Evolutionary conservation across 2,888 invertebrate species (phyloP).

Genomic region (Clostera curtula): DNA sequence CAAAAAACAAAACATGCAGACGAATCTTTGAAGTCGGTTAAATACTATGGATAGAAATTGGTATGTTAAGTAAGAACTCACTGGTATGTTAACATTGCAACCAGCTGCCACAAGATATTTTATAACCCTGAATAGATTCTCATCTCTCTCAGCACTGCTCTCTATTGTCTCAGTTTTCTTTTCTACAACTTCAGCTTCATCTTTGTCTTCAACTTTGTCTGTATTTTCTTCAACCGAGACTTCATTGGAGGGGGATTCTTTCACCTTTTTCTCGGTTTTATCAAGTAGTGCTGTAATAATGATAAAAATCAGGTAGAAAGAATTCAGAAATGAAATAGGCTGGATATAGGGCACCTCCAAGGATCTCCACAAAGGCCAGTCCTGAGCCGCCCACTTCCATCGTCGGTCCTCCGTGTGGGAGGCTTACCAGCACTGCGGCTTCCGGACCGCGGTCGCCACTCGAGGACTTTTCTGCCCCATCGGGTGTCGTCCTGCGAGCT

Average conservation of each 20-base stretch:
- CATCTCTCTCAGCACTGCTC: conserved; percentile 28
- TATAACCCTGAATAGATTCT: conserved; percentile 58
- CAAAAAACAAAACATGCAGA: background rate
- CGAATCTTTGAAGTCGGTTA: background rate
- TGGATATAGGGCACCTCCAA: no score
- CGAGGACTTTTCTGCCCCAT: no score
- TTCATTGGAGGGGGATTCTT: conserved; percentile 6
- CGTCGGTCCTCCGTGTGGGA: no score
- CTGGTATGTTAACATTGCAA: conserved; percentile 83
- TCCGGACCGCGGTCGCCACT: no score
- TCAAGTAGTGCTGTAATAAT: conserved; percentile 40
- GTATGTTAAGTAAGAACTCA: no score
- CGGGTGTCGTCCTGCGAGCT: no score
- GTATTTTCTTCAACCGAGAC: conserved; percentile 7
- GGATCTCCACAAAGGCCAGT: no score
- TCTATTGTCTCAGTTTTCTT: conserved; percentile 16
- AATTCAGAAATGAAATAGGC: no score
- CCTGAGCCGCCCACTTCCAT: no score
- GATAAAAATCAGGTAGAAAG: no score
- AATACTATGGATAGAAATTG: no score
- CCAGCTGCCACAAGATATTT: conserved; percentile 86
- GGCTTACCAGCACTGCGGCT: no score
- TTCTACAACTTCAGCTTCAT: conserved; percentile 8
- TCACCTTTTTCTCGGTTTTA: conserved; percentile 26
- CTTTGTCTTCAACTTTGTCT: conserved; percentile 18